phyloP scores from a whole-genome alignment of 1,140 invertebrate species.

The Meloidogyne exigua region DNA sequence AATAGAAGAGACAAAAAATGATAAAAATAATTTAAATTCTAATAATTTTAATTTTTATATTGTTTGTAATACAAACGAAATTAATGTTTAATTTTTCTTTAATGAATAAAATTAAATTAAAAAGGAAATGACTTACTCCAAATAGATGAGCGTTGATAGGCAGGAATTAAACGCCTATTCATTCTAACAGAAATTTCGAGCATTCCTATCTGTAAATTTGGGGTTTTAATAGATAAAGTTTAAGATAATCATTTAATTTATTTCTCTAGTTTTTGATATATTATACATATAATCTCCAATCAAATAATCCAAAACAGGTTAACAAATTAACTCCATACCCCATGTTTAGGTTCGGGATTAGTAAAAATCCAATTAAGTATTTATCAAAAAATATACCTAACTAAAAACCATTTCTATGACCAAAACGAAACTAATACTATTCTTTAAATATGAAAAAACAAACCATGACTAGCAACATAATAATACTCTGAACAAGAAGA shows the following conservation, averaged over 20 bases:
- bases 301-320: too few species aligned
- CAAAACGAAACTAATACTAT: too few species aligned
- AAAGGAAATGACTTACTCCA: conserved; percentile 51
- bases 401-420: too few species aligned
- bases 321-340: too few species aligned
- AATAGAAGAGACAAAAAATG: too few species aligned
- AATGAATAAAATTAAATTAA: neutral
- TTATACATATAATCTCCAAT: too few species aligned
- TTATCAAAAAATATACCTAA: too few species aligned
- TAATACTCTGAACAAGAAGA: conserved; percentile 87
- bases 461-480: conserved; percentile 95
- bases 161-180: conserved; percentile 61
- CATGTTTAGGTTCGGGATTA: too few species aligned
- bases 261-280: too few species aligned
- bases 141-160: conserved; percentile 56
- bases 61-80: conserved; percentile 23
- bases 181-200: conserved; percentile 87
- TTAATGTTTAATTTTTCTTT: conserved; percentile 4
- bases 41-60: neutral
- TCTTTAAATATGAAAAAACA: neutral
- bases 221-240: neutral
- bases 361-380: too few species aligned
- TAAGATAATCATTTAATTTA: too few species aligned
- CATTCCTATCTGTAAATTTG: conserved; percentile 70
- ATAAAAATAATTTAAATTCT: neutral